Conservation (phyloP, 2,888 invertebrate species). For the Archips xylosteana region DNA sequence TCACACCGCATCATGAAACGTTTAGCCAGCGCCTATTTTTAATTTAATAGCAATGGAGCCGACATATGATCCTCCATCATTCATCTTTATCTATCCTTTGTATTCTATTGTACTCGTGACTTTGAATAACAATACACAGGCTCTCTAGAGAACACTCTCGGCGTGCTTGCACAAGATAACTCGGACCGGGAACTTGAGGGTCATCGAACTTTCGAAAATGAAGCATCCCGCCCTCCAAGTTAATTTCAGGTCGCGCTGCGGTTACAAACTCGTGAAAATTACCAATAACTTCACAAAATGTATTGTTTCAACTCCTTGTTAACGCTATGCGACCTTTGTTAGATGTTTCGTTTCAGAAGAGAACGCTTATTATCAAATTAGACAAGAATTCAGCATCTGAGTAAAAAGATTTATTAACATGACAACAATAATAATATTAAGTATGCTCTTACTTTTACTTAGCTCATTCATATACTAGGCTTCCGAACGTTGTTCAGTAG, state of each 20-base stretch:
- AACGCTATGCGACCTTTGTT: not conserved
- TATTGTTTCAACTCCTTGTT: not conserved
- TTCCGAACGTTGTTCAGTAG: not conserved
- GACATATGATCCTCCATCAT: constrained; percentile 7
- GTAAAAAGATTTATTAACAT: not conserved
- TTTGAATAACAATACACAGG: constrained; percentile 15
- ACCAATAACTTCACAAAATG: constrained; percentile 11
- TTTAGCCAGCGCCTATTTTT: not conserved
- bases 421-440: too few species aligned
- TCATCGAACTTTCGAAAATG: constrained; percentile 20
- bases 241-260: constrained; percentile 8
- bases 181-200: not conserved
- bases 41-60: not conserved
- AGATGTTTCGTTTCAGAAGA: not conserved
- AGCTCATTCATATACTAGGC: not conserved
- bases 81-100: constrained; percentile 5
- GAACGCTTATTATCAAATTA: not conserved
- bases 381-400: not conserved
- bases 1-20: too few species aligned
- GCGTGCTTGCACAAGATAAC: constrained; percentile 3
- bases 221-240: not conserved
- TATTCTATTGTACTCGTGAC: constrained; percentile 9
- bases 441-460: not conserved
- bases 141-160: not conserved
- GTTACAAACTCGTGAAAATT: not conserved